A percentile compares a stretch with the other conserved stretches of the same genome.
These are phyloP conservation scores for Oreohelix idahoensis DNA, from an alignment of 1,140 invertebrate genomes.

Conservation along the genomic window DNA sequence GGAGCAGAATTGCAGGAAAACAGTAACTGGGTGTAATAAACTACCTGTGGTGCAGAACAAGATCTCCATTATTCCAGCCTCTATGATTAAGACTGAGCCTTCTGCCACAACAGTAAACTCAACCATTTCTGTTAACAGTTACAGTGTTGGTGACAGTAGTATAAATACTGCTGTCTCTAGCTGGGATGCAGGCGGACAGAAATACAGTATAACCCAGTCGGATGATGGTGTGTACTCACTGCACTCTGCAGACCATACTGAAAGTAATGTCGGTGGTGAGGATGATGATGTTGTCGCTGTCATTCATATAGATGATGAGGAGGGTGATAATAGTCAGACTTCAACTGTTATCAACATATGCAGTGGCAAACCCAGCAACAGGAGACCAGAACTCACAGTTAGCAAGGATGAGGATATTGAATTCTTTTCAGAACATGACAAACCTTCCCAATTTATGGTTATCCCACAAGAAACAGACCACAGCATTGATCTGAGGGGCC, in stretches of 20 bases:
- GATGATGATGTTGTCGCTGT: constrained; percentile 8
- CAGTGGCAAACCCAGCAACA: not conserved
- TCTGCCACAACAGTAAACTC: too few relatives aligned
- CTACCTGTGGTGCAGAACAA: not conserved
- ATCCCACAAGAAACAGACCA: not conserved
- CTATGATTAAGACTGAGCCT: not conserved
- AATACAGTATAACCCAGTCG: not conserved
- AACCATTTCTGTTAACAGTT: not conserved
- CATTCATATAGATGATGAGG: not conserved
- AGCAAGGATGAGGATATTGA: not conserved
- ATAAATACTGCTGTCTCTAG: not conserved
- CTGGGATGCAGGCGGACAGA: not conserved
- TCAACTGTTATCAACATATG: not conserved
- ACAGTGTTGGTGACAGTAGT: not conserved
- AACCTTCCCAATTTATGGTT: not conserved
- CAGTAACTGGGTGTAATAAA: not conserved
- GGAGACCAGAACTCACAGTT: not conserved
- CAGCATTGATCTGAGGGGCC: not conserved
- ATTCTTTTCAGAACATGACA: not conserved
- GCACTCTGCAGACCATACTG: not conserved
- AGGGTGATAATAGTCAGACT: not conserved
- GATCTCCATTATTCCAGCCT: not conserved
- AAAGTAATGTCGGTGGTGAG: not conserved
- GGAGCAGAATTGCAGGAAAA: not conserved
- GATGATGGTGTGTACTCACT: not conserved